Evolutionary conservation across 2,113 vertebrate species (phyloP).

Genomic region (Ptychochromis oligacanthus): DNA sequence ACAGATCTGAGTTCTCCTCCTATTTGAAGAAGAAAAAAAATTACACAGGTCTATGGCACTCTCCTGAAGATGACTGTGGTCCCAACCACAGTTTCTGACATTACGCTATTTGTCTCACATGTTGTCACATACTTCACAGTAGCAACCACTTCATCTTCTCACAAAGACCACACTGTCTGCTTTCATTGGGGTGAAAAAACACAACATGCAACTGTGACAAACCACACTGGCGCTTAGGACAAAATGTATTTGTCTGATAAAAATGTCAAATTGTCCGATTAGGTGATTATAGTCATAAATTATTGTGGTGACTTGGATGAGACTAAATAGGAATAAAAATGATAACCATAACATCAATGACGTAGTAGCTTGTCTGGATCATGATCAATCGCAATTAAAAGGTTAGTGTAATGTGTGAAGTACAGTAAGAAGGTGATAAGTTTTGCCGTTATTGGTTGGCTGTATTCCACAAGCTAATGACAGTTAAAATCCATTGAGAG

Average conservation of each 20-base stretch:
- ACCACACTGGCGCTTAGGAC: background rate
- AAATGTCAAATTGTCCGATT: background rate
- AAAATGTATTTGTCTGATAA: background rate
- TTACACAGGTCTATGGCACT: background rate
- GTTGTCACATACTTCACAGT: background rate
- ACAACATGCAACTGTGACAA: background rate
- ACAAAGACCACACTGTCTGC: background rate
- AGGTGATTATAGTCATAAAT: background rate
- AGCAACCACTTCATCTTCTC: background rate
- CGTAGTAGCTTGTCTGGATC: no score
- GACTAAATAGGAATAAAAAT: background rate
- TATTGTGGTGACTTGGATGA: background rate
- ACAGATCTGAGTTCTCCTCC: constrained; percentile 94
- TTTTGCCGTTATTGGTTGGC: no score
- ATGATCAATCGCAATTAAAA: no score
- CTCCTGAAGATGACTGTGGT: background rate
- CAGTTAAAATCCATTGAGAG: no score
- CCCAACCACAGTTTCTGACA: background rate
- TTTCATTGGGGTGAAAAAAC: background rate
- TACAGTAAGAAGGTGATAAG: no score
- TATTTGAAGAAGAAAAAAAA: background rate
- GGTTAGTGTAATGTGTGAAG: no score
- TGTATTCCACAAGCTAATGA: no score
- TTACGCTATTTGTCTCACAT: background rate
- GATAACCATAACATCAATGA: no score